Percentiles rank a stretch among this genome's conserved stretches.
These are phyloP conservation scores for Sarcophaga peregrina DNA, from an alignment of 1,140 invertebrate genomes.

Conservation along the genomic window DNA sequence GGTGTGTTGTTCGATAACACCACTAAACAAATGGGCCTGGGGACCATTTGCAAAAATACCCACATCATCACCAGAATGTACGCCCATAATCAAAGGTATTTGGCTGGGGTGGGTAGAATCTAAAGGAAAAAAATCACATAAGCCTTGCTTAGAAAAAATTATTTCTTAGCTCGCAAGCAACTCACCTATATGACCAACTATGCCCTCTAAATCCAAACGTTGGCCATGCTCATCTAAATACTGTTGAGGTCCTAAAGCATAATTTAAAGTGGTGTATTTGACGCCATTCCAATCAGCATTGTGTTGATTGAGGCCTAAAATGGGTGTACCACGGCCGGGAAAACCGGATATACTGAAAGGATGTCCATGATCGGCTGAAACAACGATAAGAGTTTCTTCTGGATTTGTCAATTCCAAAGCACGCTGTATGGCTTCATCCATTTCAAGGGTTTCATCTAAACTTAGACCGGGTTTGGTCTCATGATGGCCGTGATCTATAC, in stretches of 20 bases:
- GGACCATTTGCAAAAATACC: conserved; percentile 74
- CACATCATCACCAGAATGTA: conserved; percentile 78
- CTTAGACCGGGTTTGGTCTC: conserved; percentile 72
- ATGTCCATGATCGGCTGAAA: conserved; percentile 78
- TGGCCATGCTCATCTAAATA: conserved; percentile 55
- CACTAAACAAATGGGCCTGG: conserved; percentile 77
- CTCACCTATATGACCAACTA: conserved; percentile 48
- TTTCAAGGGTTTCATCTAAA: conserved; percentile 76
- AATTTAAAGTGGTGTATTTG: conserved; percentile 74
- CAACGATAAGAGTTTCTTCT: conserved; percentile 76
- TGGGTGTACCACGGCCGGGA: conserved; percentile 75
- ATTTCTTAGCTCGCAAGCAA: background rate
- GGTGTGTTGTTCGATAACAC: conserved; percentile 81
- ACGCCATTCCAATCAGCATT: conserved; percentile 60
- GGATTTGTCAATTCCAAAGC: conserved; percentile 71
- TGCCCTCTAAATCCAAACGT: conserved; percentile 51
- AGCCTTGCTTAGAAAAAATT: background rate
- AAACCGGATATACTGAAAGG: conserved; percentile 77
- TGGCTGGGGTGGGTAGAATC: conserved; percentile 66
- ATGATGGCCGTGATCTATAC: conserved; percentile 81
- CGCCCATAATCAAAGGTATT: conserved; percentile 68
- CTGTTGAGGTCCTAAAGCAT: conserved; percentile 75
- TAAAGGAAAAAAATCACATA: background rate
- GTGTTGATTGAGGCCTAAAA: conserved; percentile 69
- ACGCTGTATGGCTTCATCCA: conserved; percentile 74